phyloP scores from a whole-genome alignment of 2,113 vertebrate genomes.

The Rhea pennata region DNA sequence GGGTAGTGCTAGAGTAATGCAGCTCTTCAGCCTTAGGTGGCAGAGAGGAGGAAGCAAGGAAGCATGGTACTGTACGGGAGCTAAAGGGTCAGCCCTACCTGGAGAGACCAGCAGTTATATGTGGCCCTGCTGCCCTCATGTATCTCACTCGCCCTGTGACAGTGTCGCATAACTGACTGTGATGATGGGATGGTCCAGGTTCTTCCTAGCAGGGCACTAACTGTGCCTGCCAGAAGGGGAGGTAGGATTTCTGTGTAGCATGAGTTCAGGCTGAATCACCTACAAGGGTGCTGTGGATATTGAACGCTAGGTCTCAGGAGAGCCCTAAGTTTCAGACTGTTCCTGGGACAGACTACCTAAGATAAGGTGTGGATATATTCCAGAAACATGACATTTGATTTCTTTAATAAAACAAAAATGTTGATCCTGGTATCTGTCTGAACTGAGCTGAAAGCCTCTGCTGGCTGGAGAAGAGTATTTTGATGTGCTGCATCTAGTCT shows the following conservation, averaged over 20 bases:
- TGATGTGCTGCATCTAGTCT: background rate
- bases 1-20: background rate
- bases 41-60: background rate
- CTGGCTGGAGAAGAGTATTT: background rate
- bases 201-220: background rate
- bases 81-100: background rate
- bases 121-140: background rate
- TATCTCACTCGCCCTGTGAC: background rate
- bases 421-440: background rate
- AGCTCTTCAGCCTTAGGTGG: background rate
- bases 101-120: fast-evolving
- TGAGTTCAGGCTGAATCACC: background rate
- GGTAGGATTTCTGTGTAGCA: background rate
- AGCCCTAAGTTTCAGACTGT: background rate
- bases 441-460: background rate
- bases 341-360: background rate
- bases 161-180: background rate
- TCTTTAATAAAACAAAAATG: background rate
- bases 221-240: background rate
- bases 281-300: background rate
- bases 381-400: background rate
- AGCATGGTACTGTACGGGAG: fast-evolving
- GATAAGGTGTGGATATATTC: background rate
- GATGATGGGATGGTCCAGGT: background rate
- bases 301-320: background rate